Base-by-base conservation (phyloP, 2,113 vertebrate genomes). In the Perca schrenkii region DNA sequence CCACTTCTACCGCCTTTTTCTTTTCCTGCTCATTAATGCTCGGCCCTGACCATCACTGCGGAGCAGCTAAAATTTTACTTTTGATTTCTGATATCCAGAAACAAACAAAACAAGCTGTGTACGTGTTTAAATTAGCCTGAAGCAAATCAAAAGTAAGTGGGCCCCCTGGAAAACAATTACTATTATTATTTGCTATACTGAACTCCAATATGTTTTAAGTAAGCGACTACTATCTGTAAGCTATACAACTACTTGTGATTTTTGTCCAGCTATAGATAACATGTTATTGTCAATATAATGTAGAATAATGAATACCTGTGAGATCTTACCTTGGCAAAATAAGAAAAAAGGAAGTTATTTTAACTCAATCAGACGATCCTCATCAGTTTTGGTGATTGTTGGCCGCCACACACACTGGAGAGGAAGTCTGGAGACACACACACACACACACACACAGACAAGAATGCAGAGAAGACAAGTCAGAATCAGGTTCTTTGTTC, bases 301-400 rank as follows among this genome's bases (percentile, higher is more conserved):
- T 28, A 25, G 8, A 58, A 46, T 67, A 63, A 64, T 56, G 13
- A 65, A 12, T 19, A 64, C 46, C 36, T 79, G 40, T 62, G 25
- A 83, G 28, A 21, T 71, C 94, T 91, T 96, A 96, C 95, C 95
- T 95, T 92, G 72, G 80, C 77, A 94, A 94, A 94, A 80, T 83
- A 93, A 93, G 84, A 93, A 93, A 89, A 89, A 90, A 77, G 79
- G 77, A 88, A 92, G 73, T 88, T 92, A 77, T 84, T 79, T 91
- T 78, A 86, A 90, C 72, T 75, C 65, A 82, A 85, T 95, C 88
- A 96, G 91, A 62, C 83, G 90, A 92, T 94, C 93, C 92, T 94
- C 95, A 95, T 96, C 91, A 88, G 95, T 86, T 93, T 93, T 69
- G 89, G 78, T 88, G 88, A 85, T 89, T 73, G 62, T 54, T 88